phyloP scores from a whole-genome alignment of 2,797 vertebrate species.

The Scolopax bukidnonensis region DNA sequence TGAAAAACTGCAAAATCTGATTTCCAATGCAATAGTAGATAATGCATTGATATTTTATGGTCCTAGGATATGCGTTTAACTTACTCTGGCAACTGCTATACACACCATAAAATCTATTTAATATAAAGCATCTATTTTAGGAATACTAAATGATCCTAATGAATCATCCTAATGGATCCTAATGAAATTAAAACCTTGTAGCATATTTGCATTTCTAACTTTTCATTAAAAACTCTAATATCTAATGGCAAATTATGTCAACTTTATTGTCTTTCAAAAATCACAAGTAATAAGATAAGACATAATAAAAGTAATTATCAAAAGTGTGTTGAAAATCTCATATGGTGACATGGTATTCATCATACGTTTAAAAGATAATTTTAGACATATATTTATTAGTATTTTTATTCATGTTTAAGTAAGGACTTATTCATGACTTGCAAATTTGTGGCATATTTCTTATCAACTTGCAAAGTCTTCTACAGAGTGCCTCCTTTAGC shows the following conservation, averaged over 20 bases:
- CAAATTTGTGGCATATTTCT: background rate
- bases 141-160: background rate
- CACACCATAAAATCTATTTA: background rate
- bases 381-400: background rate
- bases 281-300: background rate
- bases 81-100: background rate
- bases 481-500: background rate
- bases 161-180: no score
- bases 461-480: background rate
- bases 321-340: background rate
- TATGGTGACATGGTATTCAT: background rate
- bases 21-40: background rate
- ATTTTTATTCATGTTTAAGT: background rate
- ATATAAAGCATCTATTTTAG: background rate
- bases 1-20: background rate
- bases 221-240: background rate
- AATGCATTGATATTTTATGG: background rate
- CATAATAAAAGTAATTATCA: background rate
- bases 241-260: background rate
- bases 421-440: background rate
- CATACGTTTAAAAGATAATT: background rate
- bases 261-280: background rate
- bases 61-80: background rate
- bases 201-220: background rate
- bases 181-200: background rate